Evolutionary conservation across 2,113 vertebrate genomes (phyloP).

Genomic region (Heterochromis multidens): DNA sequence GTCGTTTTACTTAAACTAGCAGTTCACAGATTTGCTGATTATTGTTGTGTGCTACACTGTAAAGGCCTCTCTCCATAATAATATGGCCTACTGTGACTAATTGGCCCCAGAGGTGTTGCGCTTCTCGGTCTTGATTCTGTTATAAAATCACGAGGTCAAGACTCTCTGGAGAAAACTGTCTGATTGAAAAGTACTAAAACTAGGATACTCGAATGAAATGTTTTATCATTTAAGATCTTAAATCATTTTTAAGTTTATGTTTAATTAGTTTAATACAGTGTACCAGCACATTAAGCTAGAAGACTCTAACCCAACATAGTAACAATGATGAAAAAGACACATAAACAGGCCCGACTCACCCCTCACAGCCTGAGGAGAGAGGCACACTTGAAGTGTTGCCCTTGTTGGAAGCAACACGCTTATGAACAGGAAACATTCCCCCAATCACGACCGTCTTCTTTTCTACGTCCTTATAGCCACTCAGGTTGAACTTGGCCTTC

Average conservation of each 20-base stretch:
- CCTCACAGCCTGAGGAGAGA: slow-evolving; percentile 77
- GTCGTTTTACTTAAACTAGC: background rate
- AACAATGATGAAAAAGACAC: background rate
- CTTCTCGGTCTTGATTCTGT: background rate
- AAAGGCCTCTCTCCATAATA: background rate
- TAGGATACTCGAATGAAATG: background rate
- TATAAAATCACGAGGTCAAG: background rate
- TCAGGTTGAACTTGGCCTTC: slow-evolving; percentile 77
- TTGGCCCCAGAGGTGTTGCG: slow-evolving; percentile 37
- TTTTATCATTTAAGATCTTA: background rate
- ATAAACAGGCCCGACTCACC: slow-evolving; percentile 67
- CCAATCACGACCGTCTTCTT: slow-evolving; percentile 79
- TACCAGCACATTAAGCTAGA: background rate
- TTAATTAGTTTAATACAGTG: background rate
- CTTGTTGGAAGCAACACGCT: slow-evolving; percentile 65
- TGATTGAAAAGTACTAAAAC: background rate
- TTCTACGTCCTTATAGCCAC: slow-evolving; percentile 75
- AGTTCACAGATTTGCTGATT: background rate
- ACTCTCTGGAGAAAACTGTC: background rate
- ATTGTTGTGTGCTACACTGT: background rate
- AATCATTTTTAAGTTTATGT: background rate
- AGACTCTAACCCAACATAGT: background rate
- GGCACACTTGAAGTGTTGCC: slow-evolving; percentile 75
- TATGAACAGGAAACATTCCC: slow-evolving; percentile 83
- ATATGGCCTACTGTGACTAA: slow-evolving; percentile 6